These are phyloP conservation scores for Aleiodes alternator DNA, from an alignment of 2,888 invertebrate genomes.

Conservation along the genomic window DNA sequence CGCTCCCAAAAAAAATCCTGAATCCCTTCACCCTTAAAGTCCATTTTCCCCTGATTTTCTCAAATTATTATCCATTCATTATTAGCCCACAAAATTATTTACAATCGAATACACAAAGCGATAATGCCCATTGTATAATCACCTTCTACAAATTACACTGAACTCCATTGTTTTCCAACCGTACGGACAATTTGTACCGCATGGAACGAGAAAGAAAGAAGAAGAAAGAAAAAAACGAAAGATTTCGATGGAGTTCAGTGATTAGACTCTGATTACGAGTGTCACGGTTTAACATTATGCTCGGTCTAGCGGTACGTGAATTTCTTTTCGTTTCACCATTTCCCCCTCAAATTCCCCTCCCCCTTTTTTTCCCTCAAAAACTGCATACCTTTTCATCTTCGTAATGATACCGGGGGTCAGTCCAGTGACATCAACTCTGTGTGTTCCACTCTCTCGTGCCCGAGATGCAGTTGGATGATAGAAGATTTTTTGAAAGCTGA, in stretches of 20 bases:
- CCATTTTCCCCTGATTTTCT: too few relatives aligned
- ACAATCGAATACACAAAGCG: not conserved
- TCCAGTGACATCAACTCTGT: conserved; percentile 2
- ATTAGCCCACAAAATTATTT: too few relatives aligned
- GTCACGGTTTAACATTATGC: conserved; percentile 63
- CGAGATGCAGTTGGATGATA: conserved; percentile 3
- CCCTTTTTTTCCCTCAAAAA: not conserved
- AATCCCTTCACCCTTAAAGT: too few relatives aligned
- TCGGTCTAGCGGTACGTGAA: conserved; percentile 43
- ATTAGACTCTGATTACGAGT: conserved; percentile 63
- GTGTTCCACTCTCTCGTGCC: not conserved
- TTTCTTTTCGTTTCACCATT: conserved; percentile 25
- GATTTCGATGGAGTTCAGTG: conserved; percentile 60
- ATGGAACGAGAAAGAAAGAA: conserved; percentile 56
- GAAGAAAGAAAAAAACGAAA: conserved; percentile 43
- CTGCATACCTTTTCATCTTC: conserved; percentile 19
- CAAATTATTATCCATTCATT: too few relatives aligned
- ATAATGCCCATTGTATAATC: conserved; percentile 3
- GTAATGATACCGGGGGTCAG: conserved; percentile 20
- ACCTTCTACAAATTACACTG: conserved; percentile 22
- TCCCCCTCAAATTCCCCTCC: not conserved
- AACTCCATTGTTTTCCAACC: conserved; percentile 46
- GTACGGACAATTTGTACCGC: conserved; percentile 63
- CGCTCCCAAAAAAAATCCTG: too few relatives aligned
- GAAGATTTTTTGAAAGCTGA: too few relatives aligned